phyloP scores from a whole-genome alignment of 1,140 invertebrate genomes.

The Adelges cooleyi region DNA sequence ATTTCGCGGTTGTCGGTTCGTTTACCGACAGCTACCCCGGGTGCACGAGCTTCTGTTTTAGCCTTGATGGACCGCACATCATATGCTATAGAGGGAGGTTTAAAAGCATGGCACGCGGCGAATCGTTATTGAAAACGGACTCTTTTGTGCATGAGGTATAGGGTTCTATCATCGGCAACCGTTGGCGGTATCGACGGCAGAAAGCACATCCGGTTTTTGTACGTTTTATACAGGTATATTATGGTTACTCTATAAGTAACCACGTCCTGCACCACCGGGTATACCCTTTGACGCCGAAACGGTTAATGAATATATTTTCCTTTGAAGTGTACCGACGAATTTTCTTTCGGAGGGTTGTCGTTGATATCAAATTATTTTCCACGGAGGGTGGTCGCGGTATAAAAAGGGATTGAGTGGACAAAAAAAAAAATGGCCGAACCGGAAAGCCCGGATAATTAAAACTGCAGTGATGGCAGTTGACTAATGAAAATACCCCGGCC shows the following conservation, averaged over 20 bases:
- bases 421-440: background rate
- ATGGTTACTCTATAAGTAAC: too few relatives aligned
- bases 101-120: background rate
- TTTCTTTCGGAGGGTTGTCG: background rate
- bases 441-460: conserved; percentile 13
- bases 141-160: background rate
- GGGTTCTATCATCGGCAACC: too few relatives aligned
- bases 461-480: background rate
- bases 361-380: background rate
- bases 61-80: too few relatives aligned
- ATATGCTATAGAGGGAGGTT: too few relatives aligned
- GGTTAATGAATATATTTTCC: conserved; percentile 15
- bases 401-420: background rate
- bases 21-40: background rate
- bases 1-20: background rate
- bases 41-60: background rate
- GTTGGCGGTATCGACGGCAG: too few relatives aligned
- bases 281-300: background rate
- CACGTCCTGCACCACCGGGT: background rate
- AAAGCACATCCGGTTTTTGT: too few relatives aligned
- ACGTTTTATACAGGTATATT: too few relatives aligned
- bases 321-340: background rate
- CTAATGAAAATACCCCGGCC: conserved; percentile 1
- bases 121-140: conserved; percentile 20
- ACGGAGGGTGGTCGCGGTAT: background rate